phyloP scores from a whole-genome alignment of 1,140 invertebrate species.

The Eupeodes corollae region DNA sequence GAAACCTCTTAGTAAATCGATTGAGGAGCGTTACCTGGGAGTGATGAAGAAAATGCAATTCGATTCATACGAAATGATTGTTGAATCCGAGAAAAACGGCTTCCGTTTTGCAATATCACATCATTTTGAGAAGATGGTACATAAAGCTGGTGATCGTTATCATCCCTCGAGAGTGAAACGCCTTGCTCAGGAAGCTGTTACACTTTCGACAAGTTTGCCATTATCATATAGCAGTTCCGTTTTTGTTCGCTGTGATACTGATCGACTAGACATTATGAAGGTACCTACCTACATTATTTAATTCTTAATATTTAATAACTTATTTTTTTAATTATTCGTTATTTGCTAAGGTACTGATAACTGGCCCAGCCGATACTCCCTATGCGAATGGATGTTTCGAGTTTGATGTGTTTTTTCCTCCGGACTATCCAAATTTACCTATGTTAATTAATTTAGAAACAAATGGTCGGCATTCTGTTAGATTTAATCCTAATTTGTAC shows the following conservation, averaged over 20 bases:
- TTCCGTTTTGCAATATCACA: constrained; percentile 78
- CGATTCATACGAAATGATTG: constrained; percentile 85
- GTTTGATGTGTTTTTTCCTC: constrained; percentile 84
- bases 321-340: constrained; percentile 5
- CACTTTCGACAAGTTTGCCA: constrained; percentile 85
- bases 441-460: constrained; percentile 89
- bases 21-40: constrained; percentile 67
- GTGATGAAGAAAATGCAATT: constrained; percentile 84
- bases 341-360: constrained; percentile 69
- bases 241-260: constrained; percentile 90
- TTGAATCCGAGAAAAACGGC: constrained; percentile 56
- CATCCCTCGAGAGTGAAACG: constrained; percentile 81
- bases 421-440: constrained; percentile 70
- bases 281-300: constrained; percentile 45
- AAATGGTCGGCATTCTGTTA: constrained; percentile 82
- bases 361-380: constrained; percentile 78
- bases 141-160: constrained; percentile 70
- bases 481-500: constrained; percentile 96
- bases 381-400: constrained; percentile 84
- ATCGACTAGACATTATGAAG: constrained; percentile 91
- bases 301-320: not conserved
- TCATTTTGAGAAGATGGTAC: constrained; percentile 83
- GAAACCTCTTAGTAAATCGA: constrained; percentile 38
- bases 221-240: constrained; percentile 89
- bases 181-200: constrained; percentile 90